Percentiles rank a stretch among this genome's conserved stretches.
These are phyloP conservation scores for Oreochromis aureus DNA, from an alignment of 2,113 vertebrate genomes.

Conservation along the genomic window DNA sequence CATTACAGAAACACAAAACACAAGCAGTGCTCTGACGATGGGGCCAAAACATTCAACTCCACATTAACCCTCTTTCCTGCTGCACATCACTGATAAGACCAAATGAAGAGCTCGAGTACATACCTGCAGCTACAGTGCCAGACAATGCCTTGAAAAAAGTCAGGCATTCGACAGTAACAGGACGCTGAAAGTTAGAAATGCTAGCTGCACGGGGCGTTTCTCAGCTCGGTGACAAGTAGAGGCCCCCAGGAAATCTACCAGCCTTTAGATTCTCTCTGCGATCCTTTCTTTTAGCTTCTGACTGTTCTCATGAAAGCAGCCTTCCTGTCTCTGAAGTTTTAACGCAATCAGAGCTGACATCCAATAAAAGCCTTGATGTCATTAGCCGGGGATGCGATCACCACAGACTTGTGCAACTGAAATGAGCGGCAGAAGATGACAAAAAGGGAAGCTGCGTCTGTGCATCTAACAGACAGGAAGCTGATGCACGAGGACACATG, in stretches of 20 bases:
- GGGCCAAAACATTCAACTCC: not conserved
- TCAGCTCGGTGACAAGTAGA: not conserved
- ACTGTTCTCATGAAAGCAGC: not conserved
- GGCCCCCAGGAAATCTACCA: not conserved
- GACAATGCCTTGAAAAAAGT: not conserved
- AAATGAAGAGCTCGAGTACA: not conserved
- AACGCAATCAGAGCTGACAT: not conserved
- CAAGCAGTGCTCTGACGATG: not conserved
- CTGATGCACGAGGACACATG: not conserved
- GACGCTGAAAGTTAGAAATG: not conserved
- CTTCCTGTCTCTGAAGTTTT: not conserved
- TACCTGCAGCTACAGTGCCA: not conserved
- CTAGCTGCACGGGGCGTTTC: not conserved
- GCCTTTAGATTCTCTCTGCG: not conserved
- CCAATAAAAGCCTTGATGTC: not conserved
- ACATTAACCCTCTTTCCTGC: not conserved
- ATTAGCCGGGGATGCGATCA: not conserved
- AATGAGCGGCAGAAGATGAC: not conserved
- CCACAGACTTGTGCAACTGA: not conserved
- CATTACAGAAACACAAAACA: not conserved
- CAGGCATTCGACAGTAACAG: not conserved
- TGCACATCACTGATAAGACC: not conserved
- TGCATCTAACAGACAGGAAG: slow-evolving; percentile 38
- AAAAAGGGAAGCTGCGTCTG: slow-evolving; percentile 46
- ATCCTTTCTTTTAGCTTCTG: not conserved